Evolutionary conservation across 2,888 invertebrate species (phyloP).

Genomic region (Trichopoda pennipes): DNA sequence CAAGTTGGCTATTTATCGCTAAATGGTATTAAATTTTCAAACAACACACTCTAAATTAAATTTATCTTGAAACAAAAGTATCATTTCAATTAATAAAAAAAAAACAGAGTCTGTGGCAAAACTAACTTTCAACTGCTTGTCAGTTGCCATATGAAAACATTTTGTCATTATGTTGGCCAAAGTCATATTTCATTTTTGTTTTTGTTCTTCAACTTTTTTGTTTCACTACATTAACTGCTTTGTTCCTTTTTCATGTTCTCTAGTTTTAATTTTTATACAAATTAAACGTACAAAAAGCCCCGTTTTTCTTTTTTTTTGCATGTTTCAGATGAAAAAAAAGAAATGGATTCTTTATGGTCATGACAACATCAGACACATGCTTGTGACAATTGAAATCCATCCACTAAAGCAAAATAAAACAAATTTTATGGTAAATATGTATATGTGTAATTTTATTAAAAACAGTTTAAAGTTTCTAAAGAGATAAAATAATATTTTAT

Average conservation of each 20-base stretch:
- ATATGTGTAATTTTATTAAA: too few relatives aligned
- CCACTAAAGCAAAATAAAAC: neutral
- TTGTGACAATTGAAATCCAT: conserved; percentile 50
- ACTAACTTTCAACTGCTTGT: conserved; percentile 49
- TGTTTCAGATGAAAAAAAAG: conserved; percentile 51
- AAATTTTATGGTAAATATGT: neutral
- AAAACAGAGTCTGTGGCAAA: conserved; percentile 15
- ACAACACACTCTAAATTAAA: conserved; percentile 31
- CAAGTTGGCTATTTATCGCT: conserved; percentile 19
- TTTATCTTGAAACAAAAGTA: conserved; percentile 21
- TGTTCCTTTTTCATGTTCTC: neutral
- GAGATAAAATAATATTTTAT: too few relatives aligned
- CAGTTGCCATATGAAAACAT: conserved; percentile 59
- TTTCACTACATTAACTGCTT: conserved; percentile 10
- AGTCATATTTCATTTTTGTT: conserved; percentile 56
- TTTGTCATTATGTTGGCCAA: conserved; percentile 62
- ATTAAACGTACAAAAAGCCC: conserved; percentile 15
- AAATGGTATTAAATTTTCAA: conserved; percentile 25
- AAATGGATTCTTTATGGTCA: conserved; percentile 49
- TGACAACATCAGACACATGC: conserved; percentile 55
- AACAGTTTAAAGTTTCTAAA: too few relatives aligned
- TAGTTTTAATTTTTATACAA: neutral
- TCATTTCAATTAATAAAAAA: neutral
- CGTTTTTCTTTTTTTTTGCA: conserved; percentile 9
- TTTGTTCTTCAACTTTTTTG: conserved; percentile 13